Base-by-base conservation (phyloP, 2,888 invertebrate species). In the Hyposoter didymator region DNA sequence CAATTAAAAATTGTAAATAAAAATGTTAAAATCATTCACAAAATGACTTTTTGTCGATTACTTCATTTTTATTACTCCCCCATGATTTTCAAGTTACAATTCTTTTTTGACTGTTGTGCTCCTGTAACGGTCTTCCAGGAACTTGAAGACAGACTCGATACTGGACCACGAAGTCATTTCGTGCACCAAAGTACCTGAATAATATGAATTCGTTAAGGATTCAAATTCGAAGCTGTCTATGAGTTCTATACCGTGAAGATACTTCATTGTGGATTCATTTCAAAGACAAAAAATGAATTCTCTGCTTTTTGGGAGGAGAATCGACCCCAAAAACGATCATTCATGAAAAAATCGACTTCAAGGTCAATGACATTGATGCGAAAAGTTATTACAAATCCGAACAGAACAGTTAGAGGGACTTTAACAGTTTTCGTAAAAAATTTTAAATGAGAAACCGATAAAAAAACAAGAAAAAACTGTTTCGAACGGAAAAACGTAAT, bases 81-180 rank as follows among this genome's bases (percentile, higher is more conserved):
- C 6, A 59, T 17, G 4, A 22, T 22, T n/a, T 22, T 12, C 5
- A n/a, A 72, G 35, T 84, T 75, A 84, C 70, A 84, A 45, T 22
- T 84, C 84, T 70, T 76, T 84, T 47, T 70, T 87, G 39, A 35
- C 45, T 45, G 69, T 83, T 10, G 81, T 81, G 59, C 80, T 82
- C 28, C 84, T 89, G 86, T 90, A 90, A 69, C 87, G 90, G 32
- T 90, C 86, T 59, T 95, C 95, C 76, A 97, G 93, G 90, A 95
- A 97, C 88, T 95, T 95, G 90, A 97, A 97, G 32, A 97, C 95
- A 0, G 96, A 96, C 28, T 95, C 94, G 88, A 96, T 96, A 88
- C 96, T 95, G 45, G 95, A 93, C 91, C 95, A 95, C 3, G 96
- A 96, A 19, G 96, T 96, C 96, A 96, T 96, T 91, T 97, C 97